Evolutionary conservation across 2,888 invertebrate species (phyloP).

Genomic region (Cryptocephalus moraei): DNA sequence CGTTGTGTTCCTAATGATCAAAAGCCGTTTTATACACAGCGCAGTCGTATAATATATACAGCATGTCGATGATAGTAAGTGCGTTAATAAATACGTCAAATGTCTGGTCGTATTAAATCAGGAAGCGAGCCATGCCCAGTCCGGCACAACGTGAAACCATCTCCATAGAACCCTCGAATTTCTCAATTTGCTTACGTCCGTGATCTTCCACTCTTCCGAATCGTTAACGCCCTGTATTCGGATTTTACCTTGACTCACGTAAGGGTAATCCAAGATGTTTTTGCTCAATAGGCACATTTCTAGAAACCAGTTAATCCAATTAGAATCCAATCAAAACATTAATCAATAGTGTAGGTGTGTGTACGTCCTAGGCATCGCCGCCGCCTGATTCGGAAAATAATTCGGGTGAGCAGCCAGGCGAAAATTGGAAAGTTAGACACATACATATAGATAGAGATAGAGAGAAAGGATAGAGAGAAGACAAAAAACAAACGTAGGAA

Average conservation of each 20-base stretch:
- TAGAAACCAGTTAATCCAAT: constrained; percentile 38
- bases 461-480: constrained; percentile 1
- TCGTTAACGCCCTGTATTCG: constrained; percentile 94
- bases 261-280: constrained; percentile 79
- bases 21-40: not conserved
- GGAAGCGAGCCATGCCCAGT: constrained; percentile 31
- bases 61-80: not conserved
- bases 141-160: constrained; percentile 3
- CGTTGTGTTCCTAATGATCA: not conserved
- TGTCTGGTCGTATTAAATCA: constrained; percentile 11
- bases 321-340: not conserved
- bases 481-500: constrained; percentile 1
- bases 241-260: constrained; percentile 90
- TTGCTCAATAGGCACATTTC: constrained; percentile 74
- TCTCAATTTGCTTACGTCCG: constrained; percentile 57
- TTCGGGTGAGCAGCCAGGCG: too few relatives aligned
- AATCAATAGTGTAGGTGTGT: not conserved
- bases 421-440: too few relatives aligned
- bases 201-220: constrained; percentile 66
- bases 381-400: not conserved
- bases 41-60: constrained; percentile 3
- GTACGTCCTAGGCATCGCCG: constrained; percentile 8
- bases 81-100: not conserved
- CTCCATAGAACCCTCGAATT: constrained; percentile 7
- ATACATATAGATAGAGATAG: not conserved